A percentile compares a stretch with the other conserved stretches of the same genome.
These are phyloP conservation scores for Fragum sueziense DNA, from an alignment of 2,888 invertebrate species.

Conservation along the genomic window DNA sequence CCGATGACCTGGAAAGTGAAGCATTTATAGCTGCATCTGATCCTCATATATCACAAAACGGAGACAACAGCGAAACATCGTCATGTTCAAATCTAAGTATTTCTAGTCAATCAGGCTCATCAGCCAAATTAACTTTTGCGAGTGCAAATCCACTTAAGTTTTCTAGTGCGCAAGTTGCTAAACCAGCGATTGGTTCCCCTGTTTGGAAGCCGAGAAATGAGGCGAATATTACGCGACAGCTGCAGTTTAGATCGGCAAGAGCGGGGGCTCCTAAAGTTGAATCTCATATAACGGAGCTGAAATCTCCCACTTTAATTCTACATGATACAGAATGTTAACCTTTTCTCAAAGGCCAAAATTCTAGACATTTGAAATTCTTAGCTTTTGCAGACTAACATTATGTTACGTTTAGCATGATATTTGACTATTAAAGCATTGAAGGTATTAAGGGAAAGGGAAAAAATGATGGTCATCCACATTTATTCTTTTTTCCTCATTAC, in stretches of 20 bases:
- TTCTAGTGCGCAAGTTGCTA: slow-evolving; percentile 85
- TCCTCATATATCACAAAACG: slow-evolving; percentile 61
- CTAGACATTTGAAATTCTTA: too few relatives aligned
- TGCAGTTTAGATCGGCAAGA: slow-evolving; percentile 35
- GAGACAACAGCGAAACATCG: slow-evolving; percentile 66
- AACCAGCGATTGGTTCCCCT: slow-evolving; percentile 91
- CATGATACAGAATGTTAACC: slow-evolving; percentile 59
- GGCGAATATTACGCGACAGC: slow-evolving; percentile 60
- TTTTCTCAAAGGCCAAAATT: too few relatives aligned
- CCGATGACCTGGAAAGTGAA: slow-evolving; percentile 63
- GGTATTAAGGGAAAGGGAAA: neutral
- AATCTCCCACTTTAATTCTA: slow-evolving; percentile 22
- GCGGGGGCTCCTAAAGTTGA: slow-evolving; percentile 13
- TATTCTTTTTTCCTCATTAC: neutral
- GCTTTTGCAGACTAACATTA: too few relatives aligned
- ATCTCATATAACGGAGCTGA: slow-evolving; percentile 12
- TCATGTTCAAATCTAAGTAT: slow-evolving; percentile 77
- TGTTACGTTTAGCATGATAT: too few relatives aligned
- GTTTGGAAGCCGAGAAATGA: slow-evolving; percentile 90
- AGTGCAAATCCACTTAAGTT: slow-evolving; percentile 96
- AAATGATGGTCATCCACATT: too few relatives aligned
- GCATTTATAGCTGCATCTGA: slow-evolving; percentile 61
- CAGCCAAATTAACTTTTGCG: slow-evolving; percentile 93
- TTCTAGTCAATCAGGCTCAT: slow-evolving; percentile 76
- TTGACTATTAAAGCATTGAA: too few relatives aligned